Evolutionary conservation across 2,113 vertebrate genomes (phyloP).

Genomic region (Hypocryptadius cinnamomeus): DNA sequence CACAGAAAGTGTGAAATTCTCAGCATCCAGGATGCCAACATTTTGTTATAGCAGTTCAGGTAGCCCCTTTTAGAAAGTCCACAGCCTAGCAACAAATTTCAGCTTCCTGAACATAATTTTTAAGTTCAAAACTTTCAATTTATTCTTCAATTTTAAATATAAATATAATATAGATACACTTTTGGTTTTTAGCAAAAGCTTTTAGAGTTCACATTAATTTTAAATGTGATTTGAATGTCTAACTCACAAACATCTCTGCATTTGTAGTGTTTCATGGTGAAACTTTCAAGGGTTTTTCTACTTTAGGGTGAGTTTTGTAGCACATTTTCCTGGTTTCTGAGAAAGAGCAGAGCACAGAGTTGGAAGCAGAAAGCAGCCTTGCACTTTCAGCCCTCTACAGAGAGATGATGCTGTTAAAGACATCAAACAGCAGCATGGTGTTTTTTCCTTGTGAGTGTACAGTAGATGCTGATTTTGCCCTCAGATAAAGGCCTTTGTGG

Average conservation of each 20-base stretch:
- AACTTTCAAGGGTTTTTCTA: background rate
- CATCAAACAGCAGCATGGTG: background rate
- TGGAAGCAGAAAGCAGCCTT: slow-evolving; percentile 41
- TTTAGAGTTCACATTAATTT: background rate
- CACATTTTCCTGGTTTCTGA: slow-evolving; percentile 32
- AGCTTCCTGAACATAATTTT: background rate
- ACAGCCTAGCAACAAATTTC: background rate
- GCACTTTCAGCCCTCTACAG: background rate
- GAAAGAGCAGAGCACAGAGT: background rate
- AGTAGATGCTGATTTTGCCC: slow-evolving; percentile 23
- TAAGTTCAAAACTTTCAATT: background rate
- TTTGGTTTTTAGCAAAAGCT: background rate
- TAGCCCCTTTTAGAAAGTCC: background rate
- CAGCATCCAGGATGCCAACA: background rate
- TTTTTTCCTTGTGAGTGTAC: background rate
- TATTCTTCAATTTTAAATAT: background rate
- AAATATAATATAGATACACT: background rate
- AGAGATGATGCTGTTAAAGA: background rate
- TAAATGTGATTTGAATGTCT: background rate
- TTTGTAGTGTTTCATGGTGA: background rate
- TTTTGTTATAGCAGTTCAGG: background rate
- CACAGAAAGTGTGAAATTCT: background rate
- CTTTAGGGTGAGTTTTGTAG: background rate
- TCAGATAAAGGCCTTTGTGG: background rate
- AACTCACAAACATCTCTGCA: background rate